Evolutionary conservation across 23 tunicate species (phyloP).

Genomic region (Ascidia mentula): DNA sequence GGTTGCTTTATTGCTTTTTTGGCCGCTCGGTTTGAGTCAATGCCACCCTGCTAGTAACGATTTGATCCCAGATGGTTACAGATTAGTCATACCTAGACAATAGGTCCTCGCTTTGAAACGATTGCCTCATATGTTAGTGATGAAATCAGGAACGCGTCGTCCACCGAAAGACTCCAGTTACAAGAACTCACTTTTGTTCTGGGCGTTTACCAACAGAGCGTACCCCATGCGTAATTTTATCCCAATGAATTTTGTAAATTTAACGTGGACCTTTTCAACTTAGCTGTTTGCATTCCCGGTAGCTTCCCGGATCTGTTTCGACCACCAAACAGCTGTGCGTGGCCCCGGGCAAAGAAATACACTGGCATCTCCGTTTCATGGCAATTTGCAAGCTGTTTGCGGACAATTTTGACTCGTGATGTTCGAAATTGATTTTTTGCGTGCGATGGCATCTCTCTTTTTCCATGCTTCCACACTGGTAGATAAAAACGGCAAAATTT

Average conservation of each 20-base stretch:
- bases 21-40: no score
- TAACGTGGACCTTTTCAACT: not conserved
- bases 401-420: not conserved
- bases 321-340: not conserved
- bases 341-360: not conserved
- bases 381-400: constrained; percentile 7
- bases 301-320: not conserved
- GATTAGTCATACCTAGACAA: no score
- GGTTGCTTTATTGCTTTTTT: no score
- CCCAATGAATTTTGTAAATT: not conserved
- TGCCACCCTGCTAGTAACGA: no score
- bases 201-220: not conserved
- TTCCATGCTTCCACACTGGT: no score
- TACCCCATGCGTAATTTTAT: not conserved
- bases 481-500: no score
- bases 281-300: not conserved
- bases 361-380: not conserved
- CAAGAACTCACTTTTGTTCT: not conserved
- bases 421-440: no score
- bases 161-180: not conserved
- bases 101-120: no score
- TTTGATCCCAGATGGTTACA: no score
- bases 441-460: no score
- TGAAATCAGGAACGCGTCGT: not conserved
- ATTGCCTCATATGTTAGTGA: not conserved